Conservation (phyloP, 2,888 invertebrate species). For the Argyresthia albistria region DNA sequence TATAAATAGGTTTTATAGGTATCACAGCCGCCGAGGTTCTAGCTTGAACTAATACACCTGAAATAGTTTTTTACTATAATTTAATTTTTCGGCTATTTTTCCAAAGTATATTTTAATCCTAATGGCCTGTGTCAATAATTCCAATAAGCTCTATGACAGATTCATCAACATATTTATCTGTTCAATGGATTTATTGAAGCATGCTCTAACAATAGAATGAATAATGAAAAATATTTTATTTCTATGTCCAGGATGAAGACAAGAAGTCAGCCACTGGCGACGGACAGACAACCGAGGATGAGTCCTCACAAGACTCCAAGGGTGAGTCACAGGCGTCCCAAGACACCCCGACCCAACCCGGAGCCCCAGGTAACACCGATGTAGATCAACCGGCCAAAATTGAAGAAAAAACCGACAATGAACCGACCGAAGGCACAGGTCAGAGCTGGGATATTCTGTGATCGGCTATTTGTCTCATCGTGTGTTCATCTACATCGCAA, state of each 20-base stretch:
- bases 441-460: background rate
- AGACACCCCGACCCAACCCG: slow-evolving; percentile 14
- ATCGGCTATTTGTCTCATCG: slow-evolving; percentile 16
- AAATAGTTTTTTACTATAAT: no score
- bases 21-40: no score
- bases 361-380: slow-evolving; percentile 52
- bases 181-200: no score
- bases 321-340: slow-evolving; percentile 42
- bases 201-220: no score
- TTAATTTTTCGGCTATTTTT: no score
- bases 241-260: slow-evolving; percentile 56
- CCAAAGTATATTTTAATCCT: no score
- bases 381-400: slow-evolving; percentile 54
- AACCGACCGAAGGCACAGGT: background rate
- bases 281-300: slow-evolving; percentile 64
- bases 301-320: slow-evolving; percentile 69
- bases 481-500: slow-evolving; percentile 56
- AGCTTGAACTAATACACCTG: no score
- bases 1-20: no score
- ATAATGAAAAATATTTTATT: background rate
- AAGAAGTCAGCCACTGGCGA: slow-evolving; percentile 62
- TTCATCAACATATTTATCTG: no score
- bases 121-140: no score
- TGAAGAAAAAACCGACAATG: slow-evolving; percentile 18
- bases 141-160: no score